Conservation (phyloP, 2,888 invertebrate species). For the Eudasyphora cyanicolor region DNA sequence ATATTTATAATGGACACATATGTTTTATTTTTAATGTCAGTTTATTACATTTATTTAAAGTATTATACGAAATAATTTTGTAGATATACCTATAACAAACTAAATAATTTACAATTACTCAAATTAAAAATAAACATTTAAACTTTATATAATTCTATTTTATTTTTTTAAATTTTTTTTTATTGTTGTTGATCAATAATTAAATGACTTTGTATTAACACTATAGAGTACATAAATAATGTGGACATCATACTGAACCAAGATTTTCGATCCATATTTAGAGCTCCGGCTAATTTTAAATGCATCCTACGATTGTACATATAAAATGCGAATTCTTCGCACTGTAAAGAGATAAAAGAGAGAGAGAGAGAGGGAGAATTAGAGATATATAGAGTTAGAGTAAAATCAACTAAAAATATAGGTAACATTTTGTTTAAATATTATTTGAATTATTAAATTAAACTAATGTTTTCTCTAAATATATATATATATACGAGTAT, state of each 20-base stretch:
- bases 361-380: not conserved
- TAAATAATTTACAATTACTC: too few relatives aligned
- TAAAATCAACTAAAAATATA: too few relatives aligned
- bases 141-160: slow-evolving; percentile 31
- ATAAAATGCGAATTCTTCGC: slow-evolving; percentile 42
- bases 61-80: too few relatives aligned
- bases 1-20: too few relatives aligned
- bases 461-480: too few relatives aligned
- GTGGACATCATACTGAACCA: slow-evolving; percentile 48
- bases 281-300: not conserved
- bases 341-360: slow-evolving; percentile 40
- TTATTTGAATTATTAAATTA: too few relatives aligned
- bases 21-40: too few relatives aligned
- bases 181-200: slow-evolving; percentile 7
- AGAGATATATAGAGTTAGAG: not conserved
- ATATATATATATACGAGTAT: too few relatives aligned
- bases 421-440: too few relatives aligned
- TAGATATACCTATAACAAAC: too few relatives aligned
- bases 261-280: slow-evolving; percentile 21
- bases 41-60: too few relatives aligned
- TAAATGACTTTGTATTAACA: slow-evolving; percentile 55
- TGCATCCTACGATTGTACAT: slow-evolving; percentile 28
- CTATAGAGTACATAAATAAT: slow-evolving; percentile 17
- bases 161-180: slow-evolving; percentile 3
- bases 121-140: too few relatives aligned